Base-by-base conservation (phyloP, 2,888 invertebrate species). In the Scaptodrosophila latifasciaeformis region DNA sequence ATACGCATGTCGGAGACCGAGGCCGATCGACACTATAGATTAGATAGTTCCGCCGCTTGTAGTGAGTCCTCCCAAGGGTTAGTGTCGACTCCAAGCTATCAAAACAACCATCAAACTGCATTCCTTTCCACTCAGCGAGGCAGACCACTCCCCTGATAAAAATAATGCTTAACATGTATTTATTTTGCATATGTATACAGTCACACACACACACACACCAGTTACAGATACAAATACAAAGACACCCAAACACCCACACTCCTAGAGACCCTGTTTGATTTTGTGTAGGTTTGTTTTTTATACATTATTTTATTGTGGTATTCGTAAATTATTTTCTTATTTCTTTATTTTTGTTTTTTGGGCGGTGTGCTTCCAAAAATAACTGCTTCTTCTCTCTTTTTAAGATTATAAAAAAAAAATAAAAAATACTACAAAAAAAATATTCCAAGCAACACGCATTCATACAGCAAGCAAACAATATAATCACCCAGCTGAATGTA, bases 1-100 rank as follows among this genome's bases (percentile, higher is more conserved):
- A 94, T 96, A 82, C 86, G 88, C 71, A 88, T 89, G 87, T 95
- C 95, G 52, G 96, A 96, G 87, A 93, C 93, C 47, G 96, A 96
- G 85, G 93, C 93, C 48, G 96, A 96, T 85, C 90, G 96, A 52
- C 94, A 94, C 87, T 95, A 94, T 87, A 90, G 94, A 87, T 90
- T 93, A 87, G 95, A 95, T 89, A 89, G 93, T 76, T 90, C 90
- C 65, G 88, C 88, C 77, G 89, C 89, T 81, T 91, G 89, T 88
- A 93, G 92, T 87, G 91, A 91, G 86, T 91, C 91, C 81, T 92
- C 92, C 70, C 91, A 91, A 87, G 90, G 92, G 89, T 90, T 88
- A 88, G 88, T 87, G 80, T 79, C 55, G 59, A 43, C 24, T 24
- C 30, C 29, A 44, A 44, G 12, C 17, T 24, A 5, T 24, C 7